Percentiles rank a stretch among this genome's conserved stretches.
phyloP scores from a whole-genome alignment of 2,888 invertebrate genomes.

The Eristalis intricaria region DNA sequence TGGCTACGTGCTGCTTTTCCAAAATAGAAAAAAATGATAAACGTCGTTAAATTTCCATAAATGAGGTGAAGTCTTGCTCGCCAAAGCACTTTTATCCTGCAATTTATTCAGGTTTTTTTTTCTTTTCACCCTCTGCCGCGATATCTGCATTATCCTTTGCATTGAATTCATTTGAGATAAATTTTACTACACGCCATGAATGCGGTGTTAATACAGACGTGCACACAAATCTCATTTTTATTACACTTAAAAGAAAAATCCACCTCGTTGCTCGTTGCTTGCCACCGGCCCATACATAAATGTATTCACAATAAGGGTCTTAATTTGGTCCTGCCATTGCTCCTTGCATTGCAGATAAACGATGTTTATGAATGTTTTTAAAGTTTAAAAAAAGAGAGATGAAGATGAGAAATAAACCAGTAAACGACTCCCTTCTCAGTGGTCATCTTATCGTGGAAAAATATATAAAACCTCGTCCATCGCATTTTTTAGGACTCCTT shows the following conservation, averaged over 20 bases:
- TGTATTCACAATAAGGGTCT: constrained; percentile 34
- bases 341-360: constrained; percentile 53
- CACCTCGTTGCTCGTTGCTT: background rate
- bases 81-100: constrained; percentile 42
- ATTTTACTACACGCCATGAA: constrained; percentile 67
- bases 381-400: constrained; percentile 4
- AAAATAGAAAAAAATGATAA: constrained; percentile 62
- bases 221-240: constrained; percentile 62
- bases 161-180: constrained; percentile 69
- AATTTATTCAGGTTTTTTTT: constrained; percentile 50
- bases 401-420: background rate
- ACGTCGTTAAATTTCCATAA: constrained; percentile 71
- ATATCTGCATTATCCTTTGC: constrained; percentile 65
- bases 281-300: background rate
- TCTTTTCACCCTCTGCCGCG: constrained; percentile 7
- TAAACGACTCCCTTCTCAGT: constrained; percentile 2
- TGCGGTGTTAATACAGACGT: constrained; percentile 70
- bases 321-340: constrained; percentile 40
- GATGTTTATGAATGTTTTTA: constrained; percentile 62
- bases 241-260: constrained; percentile 18
- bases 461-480: constrained; percentile 21
- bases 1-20: background rate
- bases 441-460: constrained; percentile 43
- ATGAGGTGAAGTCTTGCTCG: constrained; percentile 54
- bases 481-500: constrained; percentile 44